Evolutionary conservation across 64 coral and sea anemone genomes (phyloP), one percentile per base, ranked within the genome.

Genomic region (Pocillopora verrucosa): DNA sequence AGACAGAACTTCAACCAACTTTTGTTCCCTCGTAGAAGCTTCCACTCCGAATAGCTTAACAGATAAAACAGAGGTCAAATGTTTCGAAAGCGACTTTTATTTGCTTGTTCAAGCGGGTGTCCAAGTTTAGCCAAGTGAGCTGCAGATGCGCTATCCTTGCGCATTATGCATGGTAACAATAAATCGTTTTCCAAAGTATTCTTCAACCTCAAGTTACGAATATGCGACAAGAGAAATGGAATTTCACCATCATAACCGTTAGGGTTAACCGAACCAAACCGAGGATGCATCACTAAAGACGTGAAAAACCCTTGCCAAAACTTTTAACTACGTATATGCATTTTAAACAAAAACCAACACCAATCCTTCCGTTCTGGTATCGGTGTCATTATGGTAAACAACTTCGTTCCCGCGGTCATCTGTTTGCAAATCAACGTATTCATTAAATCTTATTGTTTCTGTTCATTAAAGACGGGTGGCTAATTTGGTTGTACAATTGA

Each of bases 11-110:
- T 80, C 67, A 70, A 90, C 63, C 58, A 45, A 90, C 62, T 58
- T 90, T 90, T 34, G 88, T 90, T 60, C 68, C 88, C 72, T 90
- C 88, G 26, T 90, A 90, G 61, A 90, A 90, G 58, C 88, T 90
- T 80, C 88, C 88, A 59, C 77, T 90, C 78, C 62, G 76, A 36
- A 90, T 73, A 77, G 81, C 60, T 17, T 37, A 82, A 16, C 76
- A 73, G 76, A 72, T 90, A 51, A 90, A 90, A 11, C 88, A 64
- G 16, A 45, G 51, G 11, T 90, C 88, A 59, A 90, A 90, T 34
- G 37, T 72, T 73, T 90, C 88, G 24, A 90, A 77, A 56, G 76
- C 25, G 7, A 60, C 80, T 73, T 82, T 77, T 1, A 90, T 82
- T 68, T 68, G 17, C 34, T 60, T 24, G 51, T 56, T 80, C 45